A percentile compares a stretch with the other conserved stretches of the same genome.
These are phyloP conservation scores for Eulemur coronatus DNA, from an alignment of 2,797 vertebrate genomes.

Conservation along the genomic window DNA sequence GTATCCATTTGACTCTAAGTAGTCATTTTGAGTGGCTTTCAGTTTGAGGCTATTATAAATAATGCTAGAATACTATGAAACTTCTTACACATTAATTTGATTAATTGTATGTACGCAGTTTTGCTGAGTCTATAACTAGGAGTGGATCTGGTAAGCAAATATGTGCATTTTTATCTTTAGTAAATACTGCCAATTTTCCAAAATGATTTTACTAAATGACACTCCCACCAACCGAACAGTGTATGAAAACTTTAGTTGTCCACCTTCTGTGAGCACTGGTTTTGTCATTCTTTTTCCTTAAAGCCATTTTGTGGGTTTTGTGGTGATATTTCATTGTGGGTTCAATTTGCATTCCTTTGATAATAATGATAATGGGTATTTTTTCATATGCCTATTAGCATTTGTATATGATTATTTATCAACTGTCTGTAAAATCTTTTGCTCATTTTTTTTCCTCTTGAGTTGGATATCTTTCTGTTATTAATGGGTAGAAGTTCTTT, in stretches of 20 bases:
- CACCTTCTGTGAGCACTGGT: neutral
- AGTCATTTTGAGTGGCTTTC: neutral
- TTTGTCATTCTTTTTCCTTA: neutral
- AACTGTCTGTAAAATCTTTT: neutral
- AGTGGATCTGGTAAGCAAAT: neutral
- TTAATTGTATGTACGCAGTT: neutral
- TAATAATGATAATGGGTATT: neutral
- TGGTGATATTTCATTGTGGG: neutral
- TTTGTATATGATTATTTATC: neutral
- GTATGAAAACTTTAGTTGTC: too few species aligned
- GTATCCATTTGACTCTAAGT: neutral
- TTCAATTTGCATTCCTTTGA: neutral
- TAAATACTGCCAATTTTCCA: neutral
- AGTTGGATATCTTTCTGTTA: neutral
- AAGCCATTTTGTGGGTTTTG: neutral
- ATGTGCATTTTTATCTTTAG: neutral
- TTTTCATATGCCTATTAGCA: neutral
- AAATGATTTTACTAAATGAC: neutral
- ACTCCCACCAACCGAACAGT: accelerated
- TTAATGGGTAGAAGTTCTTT: neutral
- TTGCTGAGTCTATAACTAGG: neutral
- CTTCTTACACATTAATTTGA: neutral
- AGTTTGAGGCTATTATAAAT: neutral
- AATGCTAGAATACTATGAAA: neutral
- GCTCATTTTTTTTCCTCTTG: neutral